Percentiles rank a stretch among this genome's conserved stretches.
Conservation (phyloP, 2,797 vertebrate genomes). For the Tauraco hartlaubi region DNA sequence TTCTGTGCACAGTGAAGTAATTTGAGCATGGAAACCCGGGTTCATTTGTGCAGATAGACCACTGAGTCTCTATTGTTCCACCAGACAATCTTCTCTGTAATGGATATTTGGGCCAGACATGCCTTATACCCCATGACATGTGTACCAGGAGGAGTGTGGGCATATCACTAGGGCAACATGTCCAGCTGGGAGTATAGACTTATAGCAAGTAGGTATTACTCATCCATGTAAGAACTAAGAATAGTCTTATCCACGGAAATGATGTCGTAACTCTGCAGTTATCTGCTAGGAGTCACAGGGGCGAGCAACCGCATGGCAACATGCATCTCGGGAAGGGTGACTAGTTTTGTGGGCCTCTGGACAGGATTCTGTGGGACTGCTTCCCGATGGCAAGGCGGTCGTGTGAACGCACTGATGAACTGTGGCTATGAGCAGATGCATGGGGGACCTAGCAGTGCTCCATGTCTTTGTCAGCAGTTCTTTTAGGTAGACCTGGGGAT, state of each 20-base stretch:
- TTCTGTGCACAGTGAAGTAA: conserved; percentile 13
- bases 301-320: not conserved
- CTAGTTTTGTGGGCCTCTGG: not conserved
- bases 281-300: not conserved
- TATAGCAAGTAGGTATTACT: not conserved
- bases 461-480: not conserved
- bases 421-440: not conserved
- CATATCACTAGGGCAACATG: conserved; percentile 10
- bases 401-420: not conserved
- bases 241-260: not conserved
- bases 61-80: conserved; percentile 26
- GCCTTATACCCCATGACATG: conserved; percentile 27
- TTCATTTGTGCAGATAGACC: not conserved
- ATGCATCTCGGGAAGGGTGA: fast-evolving
- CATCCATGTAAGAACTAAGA: not conserved
- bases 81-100: conserved; percentile 51
- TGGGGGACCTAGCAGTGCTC: not conserved
- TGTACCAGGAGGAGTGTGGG: conserved; percentile 2
- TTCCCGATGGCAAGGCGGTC: not conserved
- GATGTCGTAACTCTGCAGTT: fast-evolving
- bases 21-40: conserved; percentile 25
- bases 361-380: not conserved
- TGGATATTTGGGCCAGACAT: conserved; percentile 48
- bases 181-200: conserved; percentile 40
- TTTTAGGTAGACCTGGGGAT: not conserved